Conservation (phyloP, 1,140 invertebrate species). For the Penaeus indicus region DNA sequence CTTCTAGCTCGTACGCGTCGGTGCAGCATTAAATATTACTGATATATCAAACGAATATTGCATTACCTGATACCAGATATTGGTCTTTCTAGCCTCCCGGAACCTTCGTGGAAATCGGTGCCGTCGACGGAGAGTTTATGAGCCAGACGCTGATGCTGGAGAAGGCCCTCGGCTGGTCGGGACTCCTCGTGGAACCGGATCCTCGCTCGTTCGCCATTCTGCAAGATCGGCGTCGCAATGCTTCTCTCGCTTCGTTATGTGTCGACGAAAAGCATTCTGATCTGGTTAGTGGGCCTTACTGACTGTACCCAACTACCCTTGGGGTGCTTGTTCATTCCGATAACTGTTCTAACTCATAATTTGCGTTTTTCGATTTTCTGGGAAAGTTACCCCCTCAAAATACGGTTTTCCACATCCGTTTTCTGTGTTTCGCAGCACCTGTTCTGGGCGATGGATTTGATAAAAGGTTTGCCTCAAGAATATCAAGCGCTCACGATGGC, state of each 20-base stretch:
- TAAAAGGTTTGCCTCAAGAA: constrained; percentile 41
- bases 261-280: not conserved
- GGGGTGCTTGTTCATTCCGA: not conserved
- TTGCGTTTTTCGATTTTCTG: not conserved
- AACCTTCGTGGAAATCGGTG: constrained; percentile 67
- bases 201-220: constrained; percentile 58
- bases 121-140: constrained; percentile 66
- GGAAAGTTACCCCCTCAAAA: too few species aligned
- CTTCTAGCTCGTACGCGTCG: not conserved
- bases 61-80: not conserved
- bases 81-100: constrained; percentile 54
- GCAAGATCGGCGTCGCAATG: constrained; percentile 37
- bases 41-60: not conserved
- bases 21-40: not conserved
- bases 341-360: not conserved
- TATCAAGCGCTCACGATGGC: constrained; percentile 52
- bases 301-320: not conserved
- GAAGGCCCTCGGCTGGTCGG: constrained; percentile 65
- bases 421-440: not conserved
- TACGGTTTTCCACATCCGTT: not conserved
- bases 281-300: constrained; percentile 23
- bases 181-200: constrained; percentile 67
- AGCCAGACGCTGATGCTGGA: constrained; percentile 66
- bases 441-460: constrained; percentile 49
- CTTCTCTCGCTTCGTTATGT: constrained; percentile 42